Percentiles rank a stretch among this genome's conserved stretches.
Evolutionary conservation across 2,888 invertebrate species (phyloP).

Genomic region (Nipponacmea schrenckii): DNA sequence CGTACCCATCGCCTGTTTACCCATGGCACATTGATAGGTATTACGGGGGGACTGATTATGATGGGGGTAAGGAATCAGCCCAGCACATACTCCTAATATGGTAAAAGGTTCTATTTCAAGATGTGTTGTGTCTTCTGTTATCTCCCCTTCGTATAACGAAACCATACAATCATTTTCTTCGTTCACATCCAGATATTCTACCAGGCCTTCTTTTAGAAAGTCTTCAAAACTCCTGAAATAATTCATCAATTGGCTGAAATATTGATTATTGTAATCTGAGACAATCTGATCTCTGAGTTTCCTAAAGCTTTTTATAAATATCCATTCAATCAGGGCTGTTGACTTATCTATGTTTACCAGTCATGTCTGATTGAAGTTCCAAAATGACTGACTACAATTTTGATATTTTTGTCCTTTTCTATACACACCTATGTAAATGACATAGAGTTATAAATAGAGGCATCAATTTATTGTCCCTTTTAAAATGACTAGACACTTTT

Average conservation of each 20-base stretch:
- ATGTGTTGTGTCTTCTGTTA: slow-evolving; percentile 86
- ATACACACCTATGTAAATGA: too few species aligned
- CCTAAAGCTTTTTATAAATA: too few species aligned
- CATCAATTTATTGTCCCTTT: too few species aligned
- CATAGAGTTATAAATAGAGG: too few species aligned
- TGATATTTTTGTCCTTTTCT: too few species aligned
- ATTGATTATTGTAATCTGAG: too few species aligned
- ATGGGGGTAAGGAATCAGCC: slow-evolving; percentile 96
- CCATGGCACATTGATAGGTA: slow-evolving; percentile 99
- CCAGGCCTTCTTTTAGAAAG: slow-evolving; percentile 89
- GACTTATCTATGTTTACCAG: too few species aligned
- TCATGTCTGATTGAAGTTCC: too few species aligned
- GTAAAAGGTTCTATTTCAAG: slow-evolving; percentile 98
- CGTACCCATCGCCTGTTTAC: slow-evolving; percentile 98
- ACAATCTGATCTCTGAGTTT: too few species aligned
- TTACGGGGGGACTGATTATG: slow-evolving; percentile 99
- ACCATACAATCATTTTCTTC: slow-evolving; percentile 97
- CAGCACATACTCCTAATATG: slow-evolving; percentile 95
- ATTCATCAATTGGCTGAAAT: background rate
- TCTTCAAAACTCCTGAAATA: slow-evolving; percentile 76
- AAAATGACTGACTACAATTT: too few species aligned
- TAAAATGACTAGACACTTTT: too few species aligned
- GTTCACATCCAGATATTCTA: slow-evolving; percentile 98
- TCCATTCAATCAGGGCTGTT: too few species aligned
- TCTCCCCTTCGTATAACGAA: slow-evolving; percentile 86